phyloP scores from a whole-genome alignment of 2,113 vertebrate species.

The Charadrius vociferus region DNA sequence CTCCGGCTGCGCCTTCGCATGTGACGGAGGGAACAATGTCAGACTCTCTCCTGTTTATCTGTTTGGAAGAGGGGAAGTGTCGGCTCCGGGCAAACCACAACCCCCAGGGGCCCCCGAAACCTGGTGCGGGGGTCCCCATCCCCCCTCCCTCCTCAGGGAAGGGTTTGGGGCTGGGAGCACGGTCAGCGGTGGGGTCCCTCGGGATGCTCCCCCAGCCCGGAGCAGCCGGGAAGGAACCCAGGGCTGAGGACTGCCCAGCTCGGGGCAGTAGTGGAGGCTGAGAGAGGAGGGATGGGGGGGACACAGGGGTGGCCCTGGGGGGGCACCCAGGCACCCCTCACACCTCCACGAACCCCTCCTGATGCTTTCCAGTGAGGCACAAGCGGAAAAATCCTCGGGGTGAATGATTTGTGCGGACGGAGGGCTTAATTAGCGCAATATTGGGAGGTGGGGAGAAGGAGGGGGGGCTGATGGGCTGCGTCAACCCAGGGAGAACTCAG shows the following conservation, averaged over 20 bases:
- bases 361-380: rapidly evolving
- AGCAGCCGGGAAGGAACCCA: not conserved
- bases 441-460: too few relatives aligned
- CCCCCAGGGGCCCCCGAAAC: not conserved
- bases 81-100: not conserved
- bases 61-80: not conserved
- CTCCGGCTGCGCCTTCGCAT: not conserved
- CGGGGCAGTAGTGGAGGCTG: not conserved
- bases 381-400: not conserved
- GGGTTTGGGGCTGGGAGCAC: not conserved
- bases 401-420: not conserved
- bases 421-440: not conserved
- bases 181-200: too few relatives aligned
- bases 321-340: not conserved
- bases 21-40: not conserved
- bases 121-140: not conserved
- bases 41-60: not conserved
- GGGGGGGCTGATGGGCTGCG: not conserved
- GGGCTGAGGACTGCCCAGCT: not conserved
- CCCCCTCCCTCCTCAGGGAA: rapidly evolving
- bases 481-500: rapidly evolving
- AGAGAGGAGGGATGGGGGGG: too few relatives aligned
- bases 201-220: not conserved
- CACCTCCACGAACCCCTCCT: not conserved
- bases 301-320: not conserved